Evolutionary conservation across 2,113 vertebrate genomes (phyloP).

Genomic region (Sceloporus undulatus): DNA sequence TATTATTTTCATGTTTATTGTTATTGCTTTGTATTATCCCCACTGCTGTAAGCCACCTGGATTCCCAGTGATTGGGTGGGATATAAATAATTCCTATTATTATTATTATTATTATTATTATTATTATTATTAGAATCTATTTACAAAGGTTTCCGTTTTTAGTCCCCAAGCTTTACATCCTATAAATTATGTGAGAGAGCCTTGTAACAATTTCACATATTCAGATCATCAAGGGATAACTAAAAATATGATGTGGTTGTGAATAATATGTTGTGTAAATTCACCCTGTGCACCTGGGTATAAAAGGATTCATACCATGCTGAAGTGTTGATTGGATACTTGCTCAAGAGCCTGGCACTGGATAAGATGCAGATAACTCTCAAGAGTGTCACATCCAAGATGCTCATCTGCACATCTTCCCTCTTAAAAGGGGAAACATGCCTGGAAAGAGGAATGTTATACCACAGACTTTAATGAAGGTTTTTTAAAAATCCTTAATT

Average conservation of each 20-base stretch:
- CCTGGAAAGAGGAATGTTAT: too few species aligned
- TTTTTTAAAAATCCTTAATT: too few species aligned
- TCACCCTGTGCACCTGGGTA: not conserved
- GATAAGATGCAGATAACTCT: not conserved
- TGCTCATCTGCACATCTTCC: not conserved
- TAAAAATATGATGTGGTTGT: not conserved
- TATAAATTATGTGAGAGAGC: not conserved
- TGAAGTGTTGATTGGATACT: not conserved
- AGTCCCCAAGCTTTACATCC: not conserved
- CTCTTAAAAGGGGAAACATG: not conserved
- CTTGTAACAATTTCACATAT: too few species aligned
- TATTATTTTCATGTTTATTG: too few species aligned
- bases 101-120: too few species aligned
- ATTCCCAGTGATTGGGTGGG: too few species aligned
- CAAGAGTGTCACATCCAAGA: not conserved
- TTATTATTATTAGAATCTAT: too few species aligned
- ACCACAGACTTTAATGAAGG: not conserved
- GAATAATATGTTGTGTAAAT: not conserved
- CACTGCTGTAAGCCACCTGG: too few species aligned
- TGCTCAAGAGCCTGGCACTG: not conserved
- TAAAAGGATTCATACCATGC: not conserved
- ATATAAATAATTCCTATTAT: too few species aligned
- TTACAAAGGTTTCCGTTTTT: too few species aligned
- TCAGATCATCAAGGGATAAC: not conserved
- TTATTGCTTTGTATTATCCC: too few species aligned